Conservation (phyloP, 2,113 vertebrate genomes). For the Nycticryphes semicollaris region DNA sequence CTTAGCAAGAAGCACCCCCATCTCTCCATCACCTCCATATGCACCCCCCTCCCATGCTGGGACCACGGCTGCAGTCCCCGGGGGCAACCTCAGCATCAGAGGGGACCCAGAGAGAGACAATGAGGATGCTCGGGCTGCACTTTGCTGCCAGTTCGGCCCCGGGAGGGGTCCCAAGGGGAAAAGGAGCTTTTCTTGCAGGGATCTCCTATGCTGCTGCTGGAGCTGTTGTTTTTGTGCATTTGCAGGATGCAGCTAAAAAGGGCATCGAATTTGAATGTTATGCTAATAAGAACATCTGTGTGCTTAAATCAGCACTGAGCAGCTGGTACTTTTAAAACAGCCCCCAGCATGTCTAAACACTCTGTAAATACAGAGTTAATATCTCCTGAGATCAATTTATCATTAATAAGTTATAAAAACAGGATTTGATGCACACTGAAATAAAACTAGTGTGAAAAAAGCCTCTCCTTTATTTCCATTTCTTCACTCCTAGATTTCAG, state of each 20-base stretch:
- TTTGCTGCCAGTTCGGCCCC: background rate
- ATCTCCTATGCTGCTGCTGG: background rate
- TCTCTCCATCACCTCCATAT: background rate
- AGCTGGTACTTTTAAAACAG: conserved; percentile 61
- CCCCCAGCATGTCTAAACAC: conserved; percentile 45
- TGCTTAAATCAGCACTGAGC: conserved; percentile 42
- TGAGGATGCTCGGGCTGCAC: accelerated
- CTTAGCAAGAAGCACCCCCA: accelerated
- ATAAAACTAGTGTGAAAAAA: background rate
- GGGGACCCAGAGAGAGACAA: too few species aligned
- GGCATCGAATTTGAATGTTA: conserved; percentile 23
- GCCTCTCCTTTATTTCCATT: background rate
- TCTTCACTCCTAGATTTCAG: background rate
- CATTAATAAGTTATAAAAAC: conserved; percentile 61
- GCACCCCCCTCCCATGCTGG: accelerated
- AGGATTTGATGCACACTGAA: background rate
- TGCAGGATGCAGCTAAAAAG: conserved; percentile 22
- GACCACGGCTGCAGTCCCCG: background rate
- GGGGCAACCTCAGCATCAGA: accelerated
- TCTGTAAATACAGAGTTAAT: conserved; percentile 67
- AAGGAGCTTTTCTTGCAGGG: background rate
- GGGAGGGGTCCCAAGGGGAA: background rate
- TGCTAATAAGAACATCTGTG: conserved; percentile 66
- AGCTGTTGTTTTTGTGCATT: background rate
- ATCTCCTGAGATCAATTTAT: conserved; percentile 61